Conservation (phyloP, 2,797 vertebrate genomes). For the Miichthys miiuy region DNA sequence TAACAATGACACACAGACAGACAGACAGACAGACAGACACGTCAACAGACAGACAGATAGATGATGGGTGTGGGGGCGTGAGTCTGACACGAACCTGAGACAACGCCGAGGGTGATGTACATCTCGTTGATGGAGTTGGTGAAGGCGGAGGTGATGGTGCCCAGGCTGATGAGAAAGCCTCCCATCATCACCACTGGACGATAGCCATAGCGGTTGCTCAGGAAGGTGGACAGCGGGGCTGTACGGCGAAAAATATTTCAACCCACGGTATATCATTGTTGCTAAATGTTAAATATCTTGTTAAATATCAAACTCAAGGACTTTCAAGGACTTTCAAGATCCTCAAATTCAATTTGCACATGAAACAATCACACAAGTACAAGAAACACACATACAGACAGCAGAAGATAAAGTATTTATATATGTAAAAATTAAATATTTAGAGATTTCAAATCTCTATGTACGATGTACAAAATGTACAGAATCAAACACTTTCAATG, state of each 20-base stretch:
- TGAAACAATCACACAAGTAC: too few relatives aligned
- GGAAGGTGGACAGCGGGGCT: conserved; percentile 91
- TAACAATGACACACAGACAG: neutral
- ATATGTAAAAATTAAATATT: too few relatives aligned
- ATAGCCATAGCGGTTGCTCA: conserved; percentile 90
- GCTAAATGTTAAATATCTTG: too few relatives aligned
- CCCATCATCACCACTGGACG: conserved; percentile 91
- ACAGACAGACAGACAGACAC: neutral
- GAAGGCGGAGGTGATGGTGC: conserved; percentile 89
- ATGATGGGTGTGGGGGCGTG: neutral
- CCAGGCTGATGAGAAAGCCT: conserved; percentile 89
- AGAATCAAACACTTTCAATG: too few relatives aligned
- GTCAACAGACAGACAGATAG: neutral
- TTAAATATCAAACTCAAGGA: too few relatives aligned
- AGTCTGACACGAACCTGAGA: conserved; percentile 86
- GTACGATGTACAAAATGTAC: too few relatives aligned
- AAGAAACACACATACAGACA: too few relatives aligned
- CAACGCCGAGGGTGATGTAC: conserved; percentile 90
- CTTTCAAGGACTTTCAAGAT: too few relatives aligned
- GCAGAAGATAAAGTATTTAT: too few relatives aligned
- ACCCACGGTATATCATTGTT: neutral
- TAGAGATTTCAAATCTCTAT: too few relatives aligned
- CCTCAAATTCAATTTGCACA: too few relatives aligned
- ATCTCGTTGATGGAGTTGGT: conserved; percentile 88
- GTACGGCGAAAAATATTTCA: conserved; percentile 15